A percentile compares a stretch with the other conserved stretches of the same genome.
These are phyloP conservation scores for Tachysurus fulvidraco DNA, from an alignment of 2,113 vertebrate species.

Conservation along the genomic window DNA sequence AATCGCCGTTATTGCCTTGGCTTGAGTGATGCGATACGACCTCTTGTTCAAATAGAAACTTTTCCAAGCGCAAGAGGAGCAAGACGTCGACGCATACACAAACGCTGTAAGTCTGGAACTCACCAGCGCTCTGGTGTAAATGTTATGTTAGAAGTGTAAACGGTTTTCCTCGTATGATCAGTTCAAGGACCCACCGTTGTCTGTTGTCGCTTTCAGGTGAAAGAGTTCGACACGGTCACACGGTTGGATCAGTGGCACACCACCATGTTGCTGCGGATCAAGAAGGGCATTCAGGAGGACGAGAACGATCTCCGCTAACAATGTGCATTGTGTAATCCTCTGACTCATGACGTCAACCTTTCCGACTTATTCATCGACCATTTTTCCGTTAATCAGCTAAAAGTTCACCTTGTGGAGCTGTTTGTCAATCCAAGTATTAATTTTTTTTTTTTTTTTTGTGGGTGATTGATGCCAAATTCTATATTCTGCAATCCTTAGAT, in stretches of 20 bases:
- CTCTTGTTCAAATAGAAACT: constrained; percentile 69
- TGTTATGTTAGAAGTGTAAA: no score
- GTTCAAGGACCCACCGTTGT: neutral
- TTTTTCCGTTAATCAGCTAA: neutral
- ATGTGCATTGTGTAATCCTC: neutral
- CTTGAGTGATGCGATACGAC: neutral
- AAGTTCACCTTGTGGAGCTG: neutral
- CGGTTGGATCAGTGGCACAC: constrained; percentile 82
- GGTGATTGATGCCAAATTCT: neutral
- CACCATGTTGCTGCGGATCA: constrained; percentile 78
- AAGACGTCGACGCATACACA: constrained; percentile 76
- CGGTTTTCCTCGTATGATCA: neutral
- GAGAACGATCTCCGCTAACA: constrained; percentile 76
- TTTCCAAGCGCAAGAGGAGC: constrained; percentile 78
- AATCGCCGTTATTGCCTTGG: neutral
- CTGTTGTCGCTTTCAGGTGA: constrained; percentile 66
- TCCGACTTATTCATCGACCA: neutral
- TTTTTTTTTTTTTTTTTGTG: neutral
- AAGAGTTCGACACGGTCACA: constrained; percentile 78
- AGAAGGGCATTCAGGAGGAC: constrained; percentile 78
- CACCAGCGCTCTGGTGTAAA: neutral
- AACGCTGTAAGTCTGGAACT: constrained; percentile 70
- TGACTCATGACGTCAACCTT: neutral
- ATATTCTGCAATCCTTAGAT: neutral
- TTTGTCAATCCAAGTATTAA: neutral